Evolutionary conservation across 2,113 vertebrate genomes (phyloP).

Genomic region (Phyllostomus hastatus): DNA sequence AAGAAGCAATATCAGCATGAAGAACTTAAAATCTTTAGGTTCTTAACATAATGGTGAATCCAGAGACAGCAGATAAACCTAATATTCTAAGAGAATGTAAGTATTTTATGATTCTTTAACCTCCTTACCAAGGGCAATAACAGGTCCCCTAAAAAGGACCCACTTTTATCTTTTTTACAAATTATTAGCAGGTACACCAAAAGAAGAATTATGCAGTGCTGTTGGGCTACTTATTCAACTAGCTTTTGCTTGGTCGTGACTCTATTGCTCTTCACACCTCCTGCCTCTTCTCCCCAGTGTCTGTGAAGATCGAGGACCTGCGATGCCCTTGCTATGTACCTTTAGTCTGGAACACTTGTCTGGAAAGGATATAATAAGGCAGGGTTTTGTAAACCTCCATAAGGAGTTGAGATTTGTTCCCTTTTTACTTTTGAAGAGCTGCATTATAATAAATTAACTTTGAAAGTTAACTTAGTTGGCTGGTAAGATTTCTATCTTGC

Average conservation of each 20-base stretch:
- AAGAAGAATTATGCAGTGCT: not conserved
- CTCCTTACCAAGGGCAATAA: not conserved
- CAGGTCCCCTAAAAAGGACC: not conserved
- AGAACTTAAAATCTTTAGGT: not conserved
- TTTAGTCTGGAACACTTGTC: not conserved
- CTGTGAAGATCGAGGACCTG: not conserved
- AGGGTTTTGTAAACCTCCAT: not conserved
- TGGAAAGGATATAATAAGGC: not conserved
- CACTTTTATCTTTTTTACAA: not conserved
- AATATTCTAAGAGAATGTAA: not conserved
- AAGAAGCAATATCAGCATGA: not conserved
- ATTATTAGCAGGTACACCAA: not conserved
- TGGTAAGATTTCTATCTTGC: not conserved
- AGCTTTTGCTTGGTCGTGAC: accelerated
- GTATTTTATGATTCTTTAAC: not conserved
- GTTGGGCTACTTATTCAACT: not conserved
- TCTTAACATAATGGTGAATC: not conserved
- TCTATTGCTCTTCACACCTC: not conserved
- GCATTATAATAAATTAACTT: not conserved
- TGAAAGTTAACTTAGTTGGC: not conserved
- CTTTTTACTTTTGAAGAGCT: not conserved
- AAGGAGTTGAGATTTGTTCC: not conserved
- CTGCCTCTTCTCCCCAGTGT: accelerated
- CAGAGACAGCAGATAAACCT: not conserved
- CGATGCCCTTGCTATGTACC: not conserved